phyloP scores from a whole-genome alignment of 2,797 vertebrate genomes.

The Okamejei kenojei region DNA sequence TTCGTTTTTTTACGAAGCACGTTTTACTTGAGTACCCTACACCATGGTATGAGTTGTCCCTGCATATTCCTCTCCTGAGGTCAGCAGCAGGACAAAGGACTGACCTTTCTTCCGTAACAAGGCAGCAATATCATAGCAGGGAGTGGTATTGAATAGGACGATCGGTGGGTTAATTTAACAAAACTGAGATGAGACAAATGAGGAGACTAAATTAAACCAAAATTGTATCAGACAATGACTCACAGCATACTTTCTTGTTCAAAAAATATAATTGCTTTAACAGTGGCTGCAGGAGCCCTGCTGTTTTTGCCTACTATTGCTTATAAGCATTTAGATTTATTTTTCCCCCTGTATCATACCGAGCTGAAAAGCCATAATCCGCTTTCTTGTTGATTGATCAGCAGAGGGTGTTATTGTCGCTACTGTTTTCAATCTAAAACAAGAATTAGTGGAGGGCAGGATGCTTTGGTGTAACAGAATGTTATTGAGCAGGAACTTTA shows the following conservation, averaged over 20 bases:
- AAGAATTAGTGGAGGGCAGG: no score
- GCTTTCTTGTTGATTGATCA: background rate
- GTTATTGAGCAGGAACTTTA: background rate
- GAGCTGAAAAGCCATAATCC: background rate
- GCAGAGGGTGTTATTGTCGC: background rate
- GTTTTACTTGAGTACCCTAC: background rate
- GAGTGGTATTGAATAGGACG: no score
- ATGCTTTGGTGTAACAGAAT: background rate
- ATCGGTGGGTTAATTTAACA: background rate
- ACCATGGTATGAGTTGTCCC: background rate
- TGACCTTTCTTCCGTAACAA: background rate
- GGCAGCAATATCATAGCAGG: background rate
- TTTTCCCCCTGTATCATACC: background rate
- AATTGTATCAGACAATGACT: no score
- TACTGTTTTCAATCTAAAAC: background rate
- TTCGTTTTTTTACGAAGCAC: background rate
- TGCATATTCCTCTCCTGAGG: no score
- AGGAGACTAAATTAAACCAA: background rate
- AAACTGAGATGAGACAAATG: background rate
- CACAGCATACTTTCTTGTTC: background rate
- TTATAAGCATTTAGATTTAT: background rate
- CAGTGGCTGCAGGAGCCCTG: background rate
- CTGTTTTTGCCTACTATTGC: background rate
- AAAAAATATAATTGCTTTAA: background rate
- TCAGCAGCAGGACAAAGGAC: background rate